Conservation (phyloP, 2,113 vertebrate species). For the Scomber scombrus region DNA sequence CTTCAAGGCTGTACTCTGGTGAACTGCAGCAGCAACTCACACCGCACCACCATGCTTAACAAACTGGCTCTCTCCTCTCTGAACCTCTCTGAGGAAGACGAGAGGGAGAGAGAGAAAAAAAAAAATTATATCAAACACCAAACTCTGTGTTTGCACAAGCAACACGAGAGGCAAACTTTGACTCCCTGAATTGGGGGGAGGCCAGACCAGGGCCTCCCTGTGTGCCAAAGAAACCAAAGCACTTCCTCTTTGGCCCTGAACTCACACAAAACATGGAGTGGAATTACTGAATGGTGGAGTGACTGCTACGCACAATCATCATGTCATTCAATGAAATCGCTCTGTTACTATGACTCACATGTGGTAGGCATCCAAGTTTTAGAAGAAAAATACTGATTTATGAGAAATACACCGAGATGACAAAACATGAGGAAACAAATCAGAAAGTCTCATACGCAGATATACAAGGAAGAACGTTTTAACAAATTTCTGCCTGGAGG, state of each 20-base stretch:
- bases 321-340: conserved; percentile 32
- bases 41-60: conserved; percentile 42
- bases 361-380: conserved; percentile 27
- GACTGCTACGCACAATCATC: conserved; percentile 40
- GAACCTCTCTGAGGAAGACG: conserved; percentile 51
- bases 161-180: conserved; percentile 81
- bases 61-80: conserved; percentile 63
- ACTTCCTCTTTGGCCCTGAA: conserved; percentile 77
- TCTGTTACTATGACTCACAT: conserved; percentile 41
- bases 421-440: conserved; percentile 38
- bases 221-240: conserved; percentile 80
- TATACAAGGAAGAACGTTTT: conserved; percentile 26
- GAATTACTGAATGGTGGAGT: conserved; percentile 58
- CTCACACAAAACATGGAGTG: conserved; percentile 73
- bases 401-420: conserved; percentile 26
- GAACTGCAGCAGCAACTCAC: conserved; percentile 47
- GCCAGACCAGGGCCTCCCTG: conserved; percentile 60
- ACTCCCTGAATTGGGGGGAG: conserved; percentile 64
- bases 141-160: conserved; percentile 76
- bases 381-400: conserved; percentile 30
- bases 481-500: conserved; percentile 58
- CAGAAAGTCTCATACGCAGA: conserved; percentile 10
- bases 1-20: conserved; percentile 53
- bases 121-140: conserved; percentile 69
- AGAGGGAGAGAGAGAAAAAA: conserved; percentile 23